These are phyloP conservation scores for Neomonachus schauinslandi DNA, from an alignment of 2,113 vertebrate species.

Conservation along the genomic window DNA sequence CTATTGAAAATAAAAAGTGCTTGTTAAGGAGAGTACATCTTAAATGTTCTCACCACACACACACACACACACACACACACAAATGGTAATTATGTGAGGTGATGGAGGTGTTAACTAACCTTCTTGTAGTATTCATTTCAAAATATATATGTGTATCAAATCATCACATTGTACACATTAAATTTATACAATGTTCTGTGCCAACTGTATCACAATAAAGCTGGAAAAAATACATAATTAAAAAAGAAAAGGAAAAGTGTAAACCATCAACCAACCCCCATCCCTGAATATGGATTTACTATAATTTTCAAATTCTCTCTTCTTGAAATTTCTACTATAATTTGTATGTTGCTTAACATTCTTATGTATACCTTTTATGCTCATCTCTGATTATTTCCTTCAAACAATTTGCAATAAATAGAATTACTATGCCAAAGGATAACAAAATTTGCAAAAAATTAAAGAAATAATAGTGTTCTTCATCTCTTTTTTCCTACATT, in stretches of 20 bases:
- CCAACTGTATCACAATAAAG: not conserved
- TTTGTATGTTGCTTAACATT: not conserved
- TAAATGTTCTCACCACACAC: not conserved
- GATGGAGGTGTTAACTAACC: not conserved
- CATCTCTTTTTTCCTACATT: not conserved
- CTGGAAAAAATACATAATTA: not conserved
- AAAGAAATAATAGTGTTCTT: not conserved
- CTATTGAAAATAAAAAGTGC: not conserved
- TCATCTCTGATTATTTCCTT: not conserved
- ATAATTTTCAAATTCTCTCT: not conserved
- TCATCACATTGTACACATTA: not conserved
- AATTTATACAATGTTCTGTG: not conserved
- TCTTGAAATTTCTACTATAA: not conserved
- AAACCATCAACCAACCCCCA: not conserved
- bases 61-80: not conserved
- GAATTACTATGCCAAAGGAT: not conserved
- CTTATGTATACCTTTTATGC: not conserved
- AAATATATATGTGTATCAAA: not conserved
- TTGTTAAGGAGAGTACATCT: not conserved
- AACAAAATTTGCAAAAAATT: not conserved
- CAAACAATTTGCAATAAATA: not conserved
- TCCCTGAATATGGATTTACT: not conserved
- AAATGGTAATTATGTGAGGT: not conserved
- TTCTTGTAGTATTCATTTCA: not conserved
- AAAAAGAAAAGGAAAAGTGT: not conserved